phyloP scores from a whole-genome alignment of 2,797 vertebrate species.

The Perodicticus potto region DNA sequence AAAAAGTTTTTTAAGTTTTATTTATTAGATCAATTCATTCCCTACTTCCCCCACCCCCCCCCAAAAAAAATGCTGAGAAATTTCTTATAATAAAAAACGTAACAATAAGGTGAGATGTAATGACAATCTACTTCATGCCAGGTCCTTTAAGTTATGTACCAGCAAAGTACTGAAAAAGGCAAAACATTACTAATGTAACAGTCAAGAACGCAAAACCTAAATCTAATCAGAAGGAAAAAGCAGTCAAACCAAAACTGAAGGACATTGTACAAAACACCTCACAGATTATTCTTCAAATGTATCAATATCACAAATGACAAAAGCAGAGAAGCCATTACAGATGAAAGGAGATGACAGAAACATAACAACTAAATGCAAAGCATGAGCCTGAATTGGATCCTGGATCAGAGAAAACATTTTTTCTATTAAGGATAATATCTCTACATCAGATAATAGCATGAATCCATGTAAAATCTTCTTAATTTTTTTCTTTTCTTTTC shows the following conservation, averaged over 20 bases:
- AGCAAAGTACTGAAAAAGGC: neutral
- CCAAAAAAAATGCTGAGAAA: neutral
- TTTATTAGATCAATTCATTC: conserved; percentile 27
- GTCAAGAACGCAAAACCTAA: neutral
- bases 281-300: neutral
- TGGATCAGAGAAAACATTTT: neutral
- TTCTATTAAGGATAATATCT: neutral
- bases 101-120: neutral
- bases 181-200: neutral
- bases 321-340: neutral
- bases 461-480: neutral
- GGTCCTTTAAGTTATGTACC: neutral
- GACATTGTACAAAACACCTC: neutral
- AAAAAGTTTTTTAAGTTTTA: neutral
- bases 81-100: neutral
- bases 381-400: neutral
- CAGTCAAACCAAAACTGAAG: neutral
- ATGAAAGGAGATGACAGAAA: neutral
- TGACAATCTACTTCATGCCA: neutral
- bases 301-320: neutral
- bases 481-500: neutral
- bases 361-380: neutral
- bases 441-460: neutral
- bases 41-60: neutral
- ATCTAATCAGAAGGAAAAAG: neutral